Evolutionary conservation across 2,113 vertebrate genomes (phyloP).

Genomic region (Tauraco erythrolophus): DNA sequence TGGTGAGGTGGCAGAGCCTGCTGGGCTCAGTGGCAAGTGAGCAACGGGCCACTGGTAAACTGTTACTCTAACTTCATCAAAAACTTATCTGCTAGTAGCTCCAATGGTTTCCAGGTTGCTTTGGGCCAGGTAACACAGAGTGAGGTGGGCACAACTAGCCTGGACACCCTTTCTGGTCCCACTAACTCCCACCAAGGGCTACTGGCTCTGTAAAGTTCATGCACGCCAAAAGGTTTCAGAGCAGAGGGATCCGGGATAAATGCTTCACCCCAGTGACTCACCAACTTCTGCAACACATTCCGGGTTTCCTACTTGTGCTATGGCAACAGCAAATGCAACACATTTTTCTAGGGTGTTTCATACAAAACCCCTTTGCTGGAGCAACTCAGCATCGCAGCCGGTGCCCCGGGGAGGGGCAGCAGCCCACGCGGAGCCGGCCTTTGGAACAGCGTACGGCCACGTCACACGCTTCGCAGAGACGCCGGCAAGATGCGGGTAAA

Average conservation of each 20-base stretch:
- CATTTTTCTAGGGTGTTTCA: background rate
- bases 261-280: background rate
- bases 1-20: background rate
- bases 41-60: no score
- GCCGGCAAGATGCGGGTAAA: rapidly evolving
- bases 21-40: background rate
- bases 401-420: background rate
- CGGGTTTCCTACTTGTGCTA: background rate
- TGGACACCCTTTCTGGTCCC: rapidly evolving
- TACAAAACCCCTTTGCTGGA: rapidly evolving
- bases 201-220: rapidly evolving
- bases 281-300: background rate
- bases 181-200: background rate
- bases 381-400: background rate
- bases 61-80: background rate
- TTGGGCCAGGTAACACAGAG: no score
- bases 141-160: rapidly evolving
- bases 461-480: rapidly evolving
- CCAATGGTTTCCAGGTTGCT: background rate
- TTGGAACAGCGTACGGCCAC: rapidly evolving
- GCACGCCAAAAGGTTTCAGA: background rate
- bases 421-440: rapidly evolving
- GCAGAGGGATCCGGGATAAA: background rate
- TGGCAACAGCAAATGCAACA: background rate
- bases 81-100: background rate